Base-by-base conservation (phyloP, 1,140 invertebrate genomes). In the Lucilia sericata region DNA sequence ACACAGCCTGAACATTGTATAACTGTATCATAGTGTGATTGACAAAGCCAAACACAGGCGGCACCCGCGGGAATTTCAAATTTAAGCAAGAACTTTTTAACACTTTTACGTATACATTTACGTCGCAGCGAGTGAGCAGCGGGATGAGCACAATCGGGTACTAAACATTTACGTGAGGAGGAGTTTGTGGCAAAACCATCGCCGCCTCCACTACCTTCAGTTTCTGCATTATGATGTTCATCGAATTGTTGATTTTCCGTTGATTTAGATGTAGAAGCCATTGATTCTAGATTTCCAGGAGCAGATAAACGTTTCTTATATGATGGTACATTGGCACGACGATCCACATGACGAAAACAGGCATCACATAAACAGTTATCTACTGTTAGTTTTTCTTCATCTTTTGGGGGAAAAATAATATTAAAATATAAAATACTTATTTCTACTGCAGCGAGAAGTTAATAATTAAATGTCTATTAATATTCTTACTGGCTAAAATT, bases 321-420 rank as follows among this genome's bases (percentile, higher is more conserved):
- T 21, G 87, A 87, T 0, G 93, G 93, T 84, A 92, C 93, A 90
- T 94, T 94, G 85, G 95, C 95, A 87, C 95, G 96, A 83, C 95
- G 92, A 91, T 96, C 96, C 30, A 97, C 95, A 88, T 96, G 96
- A 0, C 96, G 93, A 89, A 96, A 96, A 88, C 96, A 97, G 36
- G 96, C 96, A 89, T 97, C 96, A 89, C 96, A 97, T 25, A 97
- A 92, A 87, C 96, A 96, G 60, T 95, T 96, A 89, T 96, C 96
- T 80, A 94, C 94, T 0, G 94, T 95, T 12, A 96, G 91, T 87
- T 96, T 95, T 88, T 95, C 94, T 87, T 96, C 95, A 86, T 94
- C 94, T 95, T 87, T 10, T 55, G 5, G 60, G 81, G 12, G 82
- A 42, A 49, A 42, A 13, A 17, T 4, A 36, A 14, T 51, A 65